Evolutionary conservation across 2,797 vertebrate genomes (phyloP), one percentile per base, ranked within the genome.

Genomic region (Siniperca obscura): DNA sequence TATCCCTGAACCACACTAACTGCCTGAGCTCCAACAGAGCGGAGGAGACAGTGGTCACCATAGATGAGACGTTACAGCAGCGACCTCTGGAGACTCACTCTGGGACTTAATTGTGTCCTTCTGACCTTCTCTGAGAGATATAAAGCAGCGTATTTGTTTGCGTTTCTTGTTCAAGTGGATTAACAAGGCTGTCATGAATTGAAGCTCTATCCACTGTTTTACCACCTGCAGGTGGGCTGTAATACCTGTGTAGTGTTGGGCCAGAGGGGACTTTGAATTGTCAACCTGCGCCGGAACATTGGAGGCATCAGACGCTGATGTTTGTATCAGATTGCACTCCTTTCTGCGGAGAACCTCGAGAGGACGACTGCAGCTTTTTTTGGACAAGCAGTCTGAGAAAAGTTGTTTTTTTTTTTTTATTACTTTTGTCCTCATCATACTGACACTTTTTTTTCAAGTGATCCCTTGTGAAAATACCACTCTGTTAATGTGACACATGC

Each of bases 11-110:
- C 78, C 93, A 92, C 87, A 81, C 77, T 0, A 87, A 77, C 74
- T 77, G 80, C 70, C 82, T 74, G 65, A 80, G 80, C 53, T 5
- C 85, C 55, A 61, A 4, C 34, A 86, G 82, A 25, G 69, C 91
- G 1, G 95, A 96, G 71, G 96, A 97, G 4, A 92, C 96, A n/a
- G 93, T 96, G 84, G 91, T 97, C 25, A 93, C 95, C 80, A 94
- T 98, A 14, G 67, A 95, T 0, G 96, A 97, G 88, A 95, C 91
- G 13, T 81, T 92, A 7, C 92, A 95, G 81, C 73, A 74, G 70
- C 81, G 30, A 74, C 96, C 95, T 0, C 93, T 89, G 1, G 95
- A 96, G 83, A 92, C 92, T 17, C 93, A 91, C 91, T 86, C 70
- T 0, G 93, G 74, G 2, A 79, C 94, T 38, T 95, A 94, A 91